Evolutionary conservation across 2,113 vertebrate species (phyloP).

Genomic region (Gnathonemus longibarbis): DNA sequence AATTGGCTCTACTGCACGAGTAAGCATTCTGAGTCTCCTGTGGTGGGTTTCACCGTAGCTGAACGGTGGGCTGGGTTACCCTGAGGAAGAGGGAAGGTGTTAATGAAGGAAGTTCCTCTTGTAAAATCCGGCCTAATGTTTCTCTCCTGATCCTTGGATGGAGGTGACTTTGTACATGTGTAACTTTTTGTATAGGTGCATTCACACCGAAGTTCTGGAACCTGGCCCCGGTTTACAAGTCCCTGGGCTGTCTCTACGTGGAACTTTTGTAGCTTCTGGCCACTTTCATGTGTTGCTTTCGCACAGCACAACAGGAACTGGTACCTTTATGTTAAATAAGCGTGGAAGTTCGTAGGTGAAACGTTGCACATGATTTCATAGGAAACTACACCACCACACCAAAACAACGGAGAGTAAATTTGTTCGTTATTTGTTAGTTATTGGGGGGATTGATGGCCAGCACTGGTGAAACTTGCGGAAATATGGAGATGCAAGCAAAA

Average conservation of each 20-base stretch:
- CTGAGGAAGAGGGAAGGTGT: neutral
- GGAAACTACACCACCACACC: neutral
- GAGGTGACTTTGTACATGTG: neutral
- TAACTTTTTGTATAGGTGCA: neutral
- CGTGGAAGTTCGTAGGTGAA: neutral
- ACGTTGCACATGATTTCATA: neutral
- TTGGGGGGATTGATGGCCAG: neutral
- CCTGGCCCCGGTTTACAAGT: neutral
- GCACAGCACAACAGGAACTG: neutral
- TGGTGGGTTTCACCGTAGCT: conserved; percentile 5
- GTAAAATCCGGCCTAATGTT: neutral
- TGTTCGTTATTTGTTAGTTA: neutral
- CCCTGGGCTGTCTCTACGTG: neutral
- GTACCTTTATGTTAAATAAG: neutral
- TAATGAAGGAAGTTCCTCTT: neutral
- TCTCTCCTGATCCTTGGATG: neutral
- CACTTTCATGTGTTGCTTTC: neutral
- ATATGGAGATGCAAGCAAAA: neutral
- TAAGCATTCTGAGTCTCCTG: neutral
- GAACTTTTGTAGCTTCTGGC: neutral
- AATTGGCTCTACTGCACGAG: conserved; percentile 18
- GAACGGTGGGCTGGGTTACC: conserved; percentile 17
- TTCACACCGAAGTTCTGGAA: neutral
- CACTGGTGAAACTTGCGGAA: neutral
- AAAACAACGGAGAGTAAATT: neutral